These are phyloP conservation scores for Syndactyla subalaris DNA, from an alignment of 2,797 vertebrate species.

Conservation along the genomic window DNA sequence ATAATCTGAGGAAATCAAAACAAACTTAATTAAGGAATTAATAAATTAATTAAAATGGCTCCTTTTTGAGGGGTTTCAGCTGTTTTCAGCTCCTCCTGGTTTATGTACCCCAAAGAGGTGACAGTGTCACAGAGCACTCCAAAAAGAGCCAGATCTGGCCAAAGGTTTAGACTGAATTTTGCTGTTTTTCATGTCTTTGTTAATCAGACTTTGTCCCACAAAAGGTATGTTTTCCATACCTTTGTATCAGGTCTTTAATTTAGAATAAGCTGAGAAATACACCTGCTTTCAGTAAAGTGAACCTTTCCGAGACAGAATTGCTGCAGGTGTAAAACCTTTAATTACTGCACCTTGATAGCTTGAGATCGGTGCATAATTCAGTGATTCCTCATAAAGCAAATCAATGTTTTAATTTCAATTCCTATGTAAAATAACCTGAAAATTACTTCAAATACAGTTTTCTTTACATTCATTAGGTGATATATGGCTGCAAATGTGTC, in stretches of 20 bases:
- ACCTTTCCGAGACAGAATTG: not conserved
- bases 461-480: not conserved
- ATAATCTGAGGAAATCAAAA: not conserved
- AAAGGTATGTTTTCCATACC: not conserved
- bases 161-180: not conserved
- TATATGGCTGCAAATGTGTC: not conserved
- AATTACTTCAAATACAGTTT: not conserved
- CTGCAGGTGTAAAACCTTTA: conserved; percentile 11
- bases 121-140: not conserved
- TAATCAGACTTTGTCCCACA: not conserved
- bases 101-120: not conserved
- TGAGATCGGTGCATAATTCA: not conserved
- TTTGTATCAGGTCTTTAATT: not conserved
- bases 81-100: not conserved
- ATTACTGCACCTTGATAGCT: not conserved
- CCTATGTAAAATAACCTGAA: not conserved
- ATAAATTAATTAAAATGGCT: not conserved
- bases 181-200: not conserved
- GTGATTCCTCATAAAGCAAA: not conserved
- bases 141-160: not conserved
- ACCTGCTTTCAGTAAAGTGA: not conserved
- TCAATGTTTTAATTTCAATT: not conserved
- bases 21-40: not conserved
- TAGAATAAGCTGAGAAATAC: not conserved
- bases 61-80: not conserved